Evolutionary conservation across 2,888 invertebrate species (phyloP).

Genomic region (Rhimphoctona megacephalus): DNA sequence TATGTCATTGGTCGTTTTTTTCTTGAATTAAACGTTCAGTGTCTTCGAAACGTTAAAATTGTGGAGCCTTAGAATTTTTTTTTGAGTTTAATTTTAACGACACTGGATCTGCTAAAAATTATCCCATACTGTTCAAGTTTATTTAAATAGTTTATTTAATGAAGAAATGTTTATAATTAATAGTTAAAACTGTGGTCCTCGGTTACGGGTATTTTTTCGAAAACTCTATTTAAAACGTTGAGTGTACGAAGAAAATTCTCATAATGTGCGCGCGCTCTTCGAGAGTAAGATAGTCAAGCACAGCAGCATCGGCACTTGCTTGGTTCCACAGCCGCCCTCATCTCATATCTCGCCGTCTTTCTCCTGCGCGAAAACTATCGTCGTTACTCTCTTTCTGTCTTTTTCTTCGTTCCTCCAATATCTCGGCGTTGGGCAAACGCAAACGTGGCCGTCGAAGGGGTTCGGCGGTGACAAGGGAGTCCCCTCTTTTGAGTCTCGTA

Average conservation of each 20-base stretch:
- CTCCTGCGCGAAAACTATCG: conserved; percentile 48
- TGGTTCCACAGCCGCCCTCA: conserved; percentile 52
- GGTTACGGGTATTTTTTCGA: neutral
- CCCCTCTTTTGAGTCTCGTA: conserved; percentile 66
- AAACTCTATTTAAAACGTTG: conserved; percentile 28
- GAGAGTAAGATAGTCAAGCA: conserved; percentile 35
- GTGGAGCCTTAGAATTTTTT: neutral
- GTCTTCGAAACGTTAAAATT: too few species aligned
- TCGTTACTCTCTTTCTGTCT: conserved; percentile 39
- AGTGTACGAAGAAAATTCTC: conserved; percentile 71
- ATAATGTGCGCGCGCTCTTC: conserved; percentile 72
- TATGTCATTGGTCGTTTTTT: neutral
- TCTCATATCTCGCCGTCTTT: conserved; percentile 49
- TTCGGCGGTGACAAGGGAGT: conserved; percentile 55
- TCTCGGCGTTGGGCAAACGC: conserved; percentile 49
- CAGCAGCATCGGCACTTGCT: conserved; percentile 55
- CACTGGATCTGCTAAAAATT: too few species aligned
- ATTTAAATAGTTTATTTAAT: neutral
- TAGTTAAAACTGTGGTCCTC: neutral
- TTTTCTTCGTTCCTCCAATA: conserved; percentile 52
- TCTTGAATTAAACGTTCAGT: neutral
- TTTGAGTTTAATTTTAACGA: neutral
- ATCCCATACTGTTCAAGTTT: neutral
- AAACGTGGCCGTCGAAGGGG: conserved; percentile 56
- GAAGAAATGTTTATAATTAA: neutral